Base-by-base conservation (phyloP, 2,113 vertebrate genomes). In the Circaetus cinerascens region DNA sequence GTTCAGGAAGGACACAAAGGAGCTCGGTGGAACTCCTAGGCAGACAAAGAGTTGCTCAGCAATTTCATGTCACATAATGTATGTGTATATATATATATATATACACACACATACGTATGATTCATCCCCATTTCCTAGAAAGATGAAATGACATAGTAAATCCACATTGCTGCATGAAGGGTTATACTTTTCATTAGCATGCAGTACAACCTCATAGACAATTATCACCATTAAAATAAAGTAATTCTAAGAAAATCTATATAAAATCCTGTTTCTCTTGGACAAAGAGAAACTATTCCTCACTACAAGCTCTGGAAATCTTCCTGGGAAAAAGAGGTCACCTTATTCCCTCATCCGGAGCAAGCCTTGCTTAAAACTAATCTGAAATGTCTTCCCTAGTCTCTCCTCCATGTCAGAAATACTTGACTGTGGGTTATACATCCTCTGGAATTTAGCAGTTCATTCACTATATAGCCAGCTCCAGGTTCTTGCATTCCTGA, bases 101-200 rank as follows among this genome's bases (percentile, higher is more conserved):
- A 23, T 15, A 23, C 11, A 34, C 9, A 75, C 15, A 64, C 4
- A 41, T 11, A 38, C 0, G 0, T 72, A 46, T 66, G 63, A 90
- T 74, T 93, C 64, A 86, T 45, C 15, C 4, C 5, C 7, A 21
- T 60, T 91, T 95, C 80, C 84, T 87, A 81, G 69, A 94, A 95
- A 87, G 66, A 67, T 23, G 6, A 80, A 91, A 85, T 74, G 6
- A 40, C 13, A n/a, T 57, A 26, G 29, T 53, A 89, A 89, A 59
- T 50, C 25, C 8, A 3, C 18, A 46, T 8, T n/a, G 38, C 11
- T 77, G 32, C n/a, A 32, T 53, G 34, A 64, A 83, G 68, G 36
- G 8, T 50, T 77, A 53, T 62, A 36, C 36, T 89, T 89, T 77
- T 73, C 34, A 38, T 55, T 50, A 78, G 8, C 23, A 15, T 55